Evolutionary conservation across 2,113 vertebrate species (phyloP).

Genomic region (Hippocampus abdominalis): DNA sequence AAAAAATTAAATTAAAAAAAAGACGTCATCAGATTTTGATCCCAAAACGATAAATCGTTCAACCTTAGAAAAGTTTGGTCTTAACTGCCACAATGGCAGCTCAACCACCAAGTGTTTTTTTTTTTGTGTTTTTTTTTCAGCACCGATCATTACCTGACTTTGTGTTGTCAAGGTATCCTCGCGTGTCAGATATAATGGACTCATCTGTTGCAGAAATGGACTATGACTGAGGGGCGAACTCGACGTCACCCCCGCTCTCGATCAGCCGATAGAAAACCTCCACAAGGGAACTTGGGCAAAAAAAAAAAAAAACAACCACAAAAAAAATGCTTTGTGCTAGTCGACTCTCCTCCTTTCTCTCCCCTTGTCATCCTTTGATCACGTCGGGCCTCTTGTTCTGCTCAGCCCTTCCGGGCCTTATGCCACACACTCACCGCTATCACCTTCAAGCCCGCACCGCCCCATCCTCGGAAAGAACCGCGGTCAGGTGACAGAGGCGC

Average conservation of each 20-base stretch:
- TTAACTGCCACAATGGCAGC: no score
- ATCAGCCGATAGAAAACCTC: conserved; percentile 48
- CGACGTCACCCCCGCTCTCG: conserved; percentile 48
- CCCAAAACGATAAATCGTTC: no score
- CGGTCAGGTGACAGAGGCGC: conserved; percentile 46
- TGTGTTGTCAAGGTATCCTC: neutral
- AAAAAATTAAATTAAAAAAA: no score
- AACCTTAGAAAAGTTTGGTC: no score
- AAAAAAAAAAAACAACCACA: no score
- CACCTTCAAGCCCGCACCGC: conserved; percentile 3
- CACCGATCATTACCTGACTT: neutral
- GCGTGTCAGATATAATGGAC: conserved; percentile 17
- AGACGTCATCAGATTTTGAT: no score
- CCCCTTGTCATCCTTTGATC: conserved; percentile 75
- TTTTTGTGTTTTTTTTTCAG: neutral
- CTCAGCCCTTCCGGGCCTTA: conserved; percentile 47
- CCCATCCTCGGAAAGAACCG: conserved; percentile 15
- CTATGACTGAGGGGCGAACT: conserved; percentile 57
- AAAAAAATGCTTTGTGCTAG: conserved; percentile 66
- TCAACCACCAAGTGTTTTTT: no score
- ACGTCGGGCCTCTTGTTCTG: conserved; percentile 3
- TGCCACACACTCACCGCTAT: conserved; percentile 25
- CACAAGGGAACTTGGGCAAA: conserved; percentile 59
- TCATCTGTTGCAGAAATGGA: conserved; percentile 41
- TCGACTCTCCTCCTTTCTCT: conserved; percentile 66